A percentile compares a stretch with the other conserved stretches of the same genome.
phyloP scores from a whole-genome alignment of 2,888 invertebrate genomes.

The Pandemis corylana region DNA sequence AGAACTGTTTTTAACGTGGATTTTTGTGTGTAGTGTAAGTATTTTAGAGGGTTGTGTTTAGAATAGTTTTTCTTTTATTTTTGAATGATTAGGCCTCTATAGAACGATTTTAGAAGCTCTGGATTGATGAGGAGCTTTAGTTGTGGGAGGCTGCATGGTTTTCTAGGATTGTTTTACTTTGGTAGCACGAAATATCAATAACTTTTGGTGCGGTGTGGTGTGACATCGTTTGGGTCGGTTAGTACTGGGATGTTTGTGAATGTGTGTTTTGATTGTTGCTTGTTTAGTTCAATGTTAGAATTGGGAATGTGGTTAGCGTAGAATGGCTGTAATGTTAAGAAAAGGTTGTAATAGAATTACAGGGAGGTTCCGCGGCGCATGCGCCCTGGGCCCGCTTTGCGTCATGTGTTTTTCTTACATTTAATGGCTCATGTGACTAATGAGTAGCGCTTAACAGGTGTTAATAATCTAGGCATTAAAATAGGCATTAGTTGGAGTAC shows the following conservation, averaged over 20 bases:
- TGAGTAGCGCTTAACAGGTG: conserved; percentile 38
- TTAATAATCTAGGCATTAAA: conserved; percentile 36
- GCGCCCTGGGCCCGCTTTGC: conserved; percentile 49
- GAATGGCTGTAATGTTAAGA: conserved; percentile 22
- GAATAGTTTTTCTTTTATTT: conserved; percentile 49
- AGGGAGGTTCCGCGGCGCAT: conserved; percentile 51
- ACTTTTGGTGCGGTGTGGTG: conserved; percentile 23
- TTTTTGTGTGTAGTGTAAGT: conserved; percentile 67
- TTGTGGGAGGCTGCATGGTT: neutral
- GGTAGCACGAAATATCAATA: conserved; percentile 37
- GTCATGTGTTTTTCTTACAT: conserved; percentile 48
- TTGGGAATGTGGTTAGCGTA: conserved; percentile 2
- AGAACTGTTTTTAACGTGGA: conserved; percentile 48
- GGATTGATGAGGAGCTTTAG: neutral
- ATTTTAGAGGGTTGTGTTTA: conserved; percentile 56
- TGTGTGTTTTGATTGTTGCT: neutral
- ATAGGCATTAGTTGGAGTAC: conserved; percentile 29
- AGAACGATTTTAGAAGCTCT: neutral
- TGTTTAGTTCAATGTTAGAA: neutral
- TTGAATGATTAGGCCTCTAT: conserved; percentile 34
- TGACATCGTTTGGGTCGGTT: conserved; percentile 15
- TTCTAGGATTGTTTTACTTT: conserved; percentile 14
- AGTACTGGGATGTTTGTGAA: neutral
- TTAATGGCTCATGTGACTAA: conserved; percentile 34
- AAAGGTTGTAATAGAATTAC: conserved; percentile 63